Conservation (phyloP, 2,113 vertebrate species). For the Trichomycterus rosablanca region DNA sequence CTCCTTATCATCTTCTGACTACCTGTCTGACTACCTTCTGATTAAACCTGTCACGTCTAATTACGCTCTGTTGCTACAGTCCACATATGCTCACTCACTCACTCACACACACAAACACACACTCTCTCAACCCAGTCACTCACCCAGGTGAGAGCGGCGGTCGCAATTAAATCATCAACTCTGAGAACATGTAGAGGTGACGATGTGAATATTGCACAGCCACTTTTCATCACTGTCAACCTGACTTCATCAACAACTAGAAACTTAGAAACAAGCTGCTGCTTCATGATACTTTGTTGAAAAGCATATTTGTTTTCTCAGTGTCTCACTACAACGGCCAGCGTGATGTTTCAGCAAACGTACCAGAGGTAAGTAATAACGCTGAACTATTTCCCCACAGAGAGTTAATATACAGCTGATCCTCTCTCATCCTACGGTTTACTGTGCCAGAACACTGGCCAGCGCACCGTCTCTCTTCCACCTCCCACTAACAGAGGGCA, state of each 20-base stretch:
- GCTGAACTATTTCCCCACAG: slow-evolving; percentile 22
- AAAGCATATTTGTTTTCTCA: slow-evolving; percentile 9
- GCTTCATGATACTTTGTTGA: not conserved
- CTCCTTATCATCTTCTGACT: slow-evolving; percentile 12
- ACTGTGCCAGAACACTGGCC: not conserved
- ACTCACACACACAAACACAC: too few species aligned
- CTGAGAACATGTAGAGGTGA: not conserved
- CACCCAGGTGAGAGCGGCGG: slow-evolving; percentile 18
- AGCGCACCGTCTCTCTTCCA: not conserved
- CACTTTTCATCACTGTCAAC: not conserved
- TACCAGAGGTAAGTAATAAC: slow-evolving; percentile 26
- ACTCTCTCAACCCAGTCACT: not conserved
- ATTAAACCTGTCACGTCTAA: slow-evolving; percentile 46
- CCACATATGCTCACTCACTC: not conserved
- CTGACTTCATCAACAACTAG: not conserved
- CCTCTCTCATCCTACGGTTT: slow-evolving; percentile 18
- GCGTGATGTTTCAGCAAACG: too few species aligned
- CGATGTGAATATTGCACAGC: slow-evolving; percentile 3
- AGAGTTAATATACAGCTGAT: slow-evolving; percentile 10
- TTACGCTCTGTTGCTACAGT: slow-evolving; percentile 18
- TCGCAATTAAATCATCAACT: slow-evolving; percentile 26
- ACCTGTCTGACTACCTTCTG: slow-evolving; percentile 22
- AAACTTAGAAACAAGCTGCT: not conserved
- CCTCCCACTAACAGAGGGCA: slow-evolving; percentile 16
- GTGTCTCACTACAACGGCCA: not conserved